Evolutionary conservation across 1,140 invertebrate genomes (phyloP).

Genomic region (Archegozetes longisetosus): DNA sequence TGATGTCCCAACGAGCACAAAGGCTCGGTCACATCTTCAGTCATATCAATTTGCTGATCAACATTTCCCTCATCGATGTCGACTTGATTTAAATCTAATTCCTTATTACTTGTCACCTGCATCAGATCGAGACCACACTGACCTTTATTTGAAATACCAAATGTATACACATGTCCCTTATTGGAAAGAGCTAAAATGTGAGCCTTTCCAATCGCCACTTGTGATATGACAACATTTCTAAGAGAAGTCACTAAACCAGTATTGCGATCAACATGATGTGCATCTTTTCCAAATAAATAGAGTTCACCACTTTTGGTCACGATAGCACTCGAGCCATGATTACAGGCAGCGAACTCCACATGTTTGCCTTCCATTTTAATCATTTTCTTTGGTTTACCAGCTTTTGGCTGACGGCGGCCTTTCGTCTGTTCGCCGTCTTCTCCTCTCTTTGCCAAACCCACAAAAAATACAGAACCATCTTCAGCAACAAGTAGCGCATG

Average conservation of each 20-base stretch:
- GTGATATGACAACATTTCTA: conserved; percentile 57
- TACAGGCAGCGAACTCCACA: conserved; percentile 67
- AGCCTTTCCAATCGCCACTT: conserved; percentile 84
- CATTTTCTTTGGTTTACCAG: conserved; percentile 81
- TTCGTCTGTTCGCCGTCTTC: conserved; percentile 74
- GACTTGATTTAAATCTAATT: conserved; percentile 37
- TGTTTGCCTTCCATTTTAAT: conserved; percentile 68
- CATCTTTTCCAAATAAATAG: conserved; percentile 89
- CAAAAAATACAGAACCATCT: conserved; percentile 72
- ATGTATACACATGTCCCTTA: conserved; percentile 81
- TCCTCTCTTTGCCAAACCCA: conserved; percentile 70
- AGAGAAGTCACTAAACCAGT: conserved; percentile 45
- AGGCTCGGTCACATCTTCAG: conserved; percentile 30
- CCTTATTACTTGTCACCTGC: conserved; percentile 40
- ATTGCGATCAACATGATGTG: conserved; percentile 59
- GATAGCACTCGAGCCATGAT: conserved; percentile 82
- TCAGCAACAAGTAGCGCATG: conserved; percentile 74
- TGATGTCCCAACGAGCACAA: conserved; percentile 52
- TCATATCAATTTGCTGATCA: conserved; percentile 35
- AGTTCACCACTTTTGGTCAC: conserved; percentile 73
- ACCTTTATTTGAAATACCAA: conserved; percentile 94
- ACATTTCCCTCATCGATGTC: conserved; percentile 36
- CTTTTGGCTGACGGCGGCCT: conserved; percentile 66
- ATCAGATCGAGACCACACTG: conserved; percentile 72
- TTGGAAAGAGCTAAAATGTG: conserved; percentile 73